These are phyloP conservation scores for Hirtodrosophila confusa DNA, from an alignment of 2,888 invertebrate species.

Conservation along the genomic window DNA sequence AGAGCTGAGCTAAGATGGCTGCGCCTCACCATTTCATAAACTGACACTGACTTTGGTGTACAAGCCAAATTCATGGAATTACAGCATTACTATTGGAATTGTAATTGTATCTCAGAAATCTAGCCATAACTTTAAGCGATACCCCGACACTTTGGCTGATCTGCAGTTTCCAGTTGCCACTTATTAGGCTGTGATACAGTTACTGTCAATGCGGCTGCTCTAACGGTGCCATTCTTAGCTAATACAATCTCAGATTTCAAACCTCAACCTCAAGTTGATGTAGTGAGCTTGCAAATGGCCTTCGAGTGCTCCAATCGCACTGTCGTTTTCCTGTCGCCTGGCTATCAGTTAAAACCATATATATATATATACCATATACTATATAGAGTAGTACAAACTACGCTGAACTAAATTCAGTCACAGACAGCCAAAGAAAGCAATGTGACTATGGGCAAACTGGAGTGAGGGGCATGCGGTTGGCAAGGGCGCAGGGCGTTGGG, in stretches of 20 bases:
- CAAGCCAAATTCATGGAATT: too few relatives aligned
- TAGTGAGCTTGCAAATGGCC: constrained; percentile 39
- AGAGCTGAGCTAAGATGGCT: too few relatives aligned
- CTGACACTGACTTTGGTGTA: too few relatives aligned
- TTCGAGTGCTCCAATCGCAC: constrained; percentile 35
- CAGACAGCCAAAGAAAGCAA: constrained; percentile 20
- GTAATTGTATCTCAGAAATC: too few relatives aligned
- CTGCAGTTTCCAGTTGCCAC: too few relatives aligned
- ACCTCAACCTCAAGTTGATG: constrained; percentile 48
- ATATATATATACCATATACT: constrained; percentile 8
- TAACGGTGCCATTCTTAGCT: constrained; percentile 46
- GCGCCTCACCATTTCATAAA: too few relatives aligned
- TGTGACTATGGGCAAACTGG: constrained; percentile 7
- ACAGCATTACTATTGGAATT: too few relatives aligned
- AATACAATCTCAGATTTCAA: constrained; percentile 49
- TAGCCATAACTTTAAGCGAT: too few relatives aligned
- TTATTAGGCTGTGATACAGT: constrained; percentile 8
- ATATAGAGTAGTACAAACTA: constrained; percentile 27
- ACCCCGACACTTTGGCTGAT: too few relatives aligned
- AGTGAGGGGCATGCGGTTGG: not conserved
- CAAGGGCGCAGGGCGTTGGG: not conserved
- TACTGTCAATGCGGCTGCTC: constrained; percentile 15
- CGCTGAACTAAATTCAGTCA: constrained; percentile 43
- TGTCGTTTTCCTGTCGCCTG: constrained; percentile 45
- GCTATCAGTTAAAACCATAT: constrained; percentile 36